These are phyloP conservation scores for Scaptomyza hsui DNA, from an alignment of 1,140 invertebrate genomes.

Conservation along the genomic window DNA sequence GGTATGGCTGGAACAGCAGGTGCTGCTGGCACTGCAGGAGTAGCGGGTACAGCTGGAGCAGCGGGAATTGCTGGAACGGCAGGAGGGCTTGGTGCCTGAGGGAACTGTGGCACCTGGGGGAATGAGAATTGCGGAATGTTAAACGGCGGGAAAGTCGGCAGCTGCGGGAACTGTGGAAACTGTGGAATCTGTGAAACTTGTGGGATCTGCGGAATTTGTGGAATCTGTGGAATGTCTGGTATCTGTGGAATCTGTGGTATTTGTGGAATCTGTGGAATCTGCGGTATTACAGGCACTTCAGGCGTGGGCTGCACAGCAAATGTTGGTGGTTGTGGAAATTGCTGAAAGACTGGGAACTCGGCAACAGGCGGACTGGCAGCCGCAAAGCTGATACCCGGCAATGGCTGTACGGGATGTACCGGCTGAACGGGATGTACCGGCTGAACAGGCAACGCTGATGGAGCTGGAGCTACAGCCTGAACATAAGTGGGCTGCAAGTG, in stretches of 20 bases:
- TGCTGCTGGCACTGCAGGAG: slow-evolving; percentile 20
- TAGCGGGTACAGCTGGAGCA: slow-evolving; percentile 18
- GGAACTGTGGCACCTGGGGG: slow-evolving; percentile 57
- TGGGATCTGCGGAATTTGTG: slow-evolving; percentile 24
- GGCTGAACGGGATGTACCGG: slow-evolving; percentile 51
- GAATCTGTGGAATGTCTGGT: slow-evolving; percentile 32
- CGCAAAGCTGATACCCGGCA: slow-evolving; percentile 49
- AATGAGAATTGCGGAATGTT: slow-evolving; percentile 19
- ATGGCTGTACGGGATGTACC: slow-evolving; percentile 48
- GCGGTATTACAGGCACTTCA: slow-evolving; percentile 42
- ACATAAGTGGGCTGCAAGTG: slow-evolving; percentile 23
- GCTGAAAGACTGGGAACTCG: slow-evolving; percentile 36
- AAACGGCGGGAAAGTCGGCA: slow-evolving; percentile 36
- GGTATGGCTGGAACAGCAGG: slow-evolving; percentile 16
- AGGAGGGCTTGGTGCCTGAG: slow-evolving; percentile 31
- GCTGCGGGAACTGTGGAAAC: slow-evolving; percentile 28
- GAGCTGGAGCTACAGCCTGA: slow-evolving; percentile 31
- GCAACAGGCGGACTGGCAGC: slow-evolving; percentile 31
- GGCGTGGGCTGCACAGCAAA: slow-evolving; percentile 55
- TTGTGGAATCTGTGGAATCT: slow-evolving; percentile 30
- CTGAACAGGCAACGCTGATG: slow-evolving; percentile 38
- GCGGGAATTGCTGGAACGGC: neutral
- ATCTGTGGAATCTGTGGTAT: slow-evolving; percentile 31
- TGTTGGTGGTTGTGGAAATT: slow-evolving; percentile 28
- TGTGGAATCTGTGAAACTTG: slow-evolving; percentile 36